These are phyloP conservation scores for Monochamus saltuarius DNA, from an alignment of 1,140 invertebrate genomes.

Conservation along the genomic window DNA sequence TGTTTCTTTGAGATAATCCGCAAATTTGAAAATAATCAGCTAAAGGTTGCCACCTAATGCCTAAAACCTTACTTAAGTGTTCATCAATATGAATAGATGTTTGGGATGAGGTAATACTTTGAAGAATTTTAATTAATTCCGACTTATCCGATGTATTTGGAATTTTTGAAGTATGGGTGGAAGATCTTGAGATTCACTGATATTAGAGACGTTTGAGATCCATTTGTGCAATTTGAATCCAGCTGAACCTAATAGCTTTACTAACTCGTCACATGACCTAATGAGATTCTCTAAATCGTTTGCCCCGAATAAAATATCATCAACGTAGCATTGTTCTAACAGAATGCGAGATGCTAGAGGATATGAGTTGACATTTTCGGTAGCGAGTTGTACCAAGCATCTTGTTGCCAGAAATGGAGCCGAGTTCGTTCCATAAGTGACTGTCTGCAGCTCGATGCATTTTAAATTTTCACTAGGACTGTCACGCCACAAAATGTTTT, in stretches of 20 bases:
- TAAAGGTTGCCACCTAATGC: slow-evolving; percentile 10
- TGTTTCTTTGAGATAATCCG: slow-evolving; percentile 23
- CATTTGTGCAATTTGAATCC: slow-evolving; percentile 21
- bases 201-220: slow-evolving; percentile 10
- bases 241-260: slow-evolving; percentile 5
- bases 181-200: background rate
- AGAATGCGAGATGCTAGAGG: slow-evolving; percentile 33
- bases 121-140: too few relatives aligned
- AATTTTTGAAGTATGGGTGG: background rate
- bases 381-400: slow-evolving; percentile 17
- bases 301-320: slow-evolving; percentile 28
- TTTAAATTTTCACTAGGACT: slow-evolving; percentile 11
- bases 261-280: slow-evolving; percentile 1
- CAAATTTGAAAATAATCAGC: slow-evolving; percentile 22
- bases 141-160: slow-evolving; percentile 6
- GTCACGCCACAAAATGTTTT: slow-evolving; percentile 18
- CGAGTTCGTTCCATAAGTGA: slow-evolving; percentile 16
- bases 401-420: slow-evolving; percentile 16
- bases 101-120: too few relatives aligned
- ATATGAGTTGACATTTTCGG: background rate
- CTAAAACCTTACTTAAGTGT: slow-evolving; percentile 10
- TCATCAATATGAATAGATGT: background rate
- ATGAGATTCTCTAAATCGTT: slow-evolving; percentile 7
- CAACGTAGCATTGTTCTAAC: slow-evolving; percentile 15
- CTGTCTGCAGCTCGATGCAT: slow-evolving; percentile 15